phyloP scores from a whole-genome alignment of 2,113 vertebrate species.

The Neoarius graeffei region DNA sequence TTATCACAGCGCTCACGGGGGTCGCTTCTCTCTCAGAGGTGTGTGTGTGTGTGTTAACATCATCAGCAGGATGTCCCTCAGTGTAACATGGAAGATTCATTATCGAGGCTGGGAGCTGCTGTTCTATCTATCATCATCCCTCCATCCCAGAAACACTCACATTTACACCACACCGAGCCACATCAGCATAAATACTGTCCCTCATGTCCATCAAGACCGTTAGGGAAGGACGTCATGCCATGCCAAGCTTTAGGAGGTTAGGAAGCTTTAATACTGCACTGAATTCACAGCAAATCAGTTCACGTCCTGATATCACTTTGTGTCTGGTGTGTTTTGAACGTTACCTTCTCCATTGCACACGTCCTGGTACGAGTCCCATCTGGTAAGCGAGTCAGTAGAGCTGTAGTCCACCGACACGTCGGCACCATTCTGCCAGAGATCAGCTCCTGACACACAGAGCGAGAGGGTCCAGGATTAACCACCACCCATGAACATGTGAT shows the following conservation, averaged over 20 bases:
- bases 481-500: not conserved
- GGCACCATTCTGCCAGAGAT: constrained; percentile 80
- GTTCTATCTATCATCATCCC: not conserved
- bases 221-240: not conserved
- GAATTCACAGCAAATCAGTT: no score
- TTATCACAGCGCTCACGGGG: not conserved
- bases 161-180: not conserved
- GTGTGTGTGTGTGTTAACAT: not conserved
- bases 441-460: constrained; percentile 68
- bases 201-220: not conserved
- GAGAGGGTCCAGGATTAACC: not conserved
- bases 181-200: not conserved
- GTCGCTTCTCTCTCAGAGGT: not conserved
- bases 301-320: not conserved
- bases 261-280: not conserved
- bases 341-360: constrained; percentile 85
- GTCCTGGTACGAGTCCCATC: constrained; percentile 93
- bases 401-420: constrained; percentile 86
- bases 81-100: constrained; percentile 6
- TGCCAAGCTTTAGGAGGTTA: not conserved
- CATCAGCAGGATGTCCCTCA: not conserved
- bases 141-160: not conserved
- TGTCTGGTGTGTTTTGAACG: not conserved
- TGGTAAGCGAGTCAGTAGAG: constrained; percentile 82
- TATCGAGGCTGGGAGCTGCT: not conserved